phyloP scores from a whole-genome alignment of 2,888 invertebrate species.

The Morinoia aosen region DNA sequence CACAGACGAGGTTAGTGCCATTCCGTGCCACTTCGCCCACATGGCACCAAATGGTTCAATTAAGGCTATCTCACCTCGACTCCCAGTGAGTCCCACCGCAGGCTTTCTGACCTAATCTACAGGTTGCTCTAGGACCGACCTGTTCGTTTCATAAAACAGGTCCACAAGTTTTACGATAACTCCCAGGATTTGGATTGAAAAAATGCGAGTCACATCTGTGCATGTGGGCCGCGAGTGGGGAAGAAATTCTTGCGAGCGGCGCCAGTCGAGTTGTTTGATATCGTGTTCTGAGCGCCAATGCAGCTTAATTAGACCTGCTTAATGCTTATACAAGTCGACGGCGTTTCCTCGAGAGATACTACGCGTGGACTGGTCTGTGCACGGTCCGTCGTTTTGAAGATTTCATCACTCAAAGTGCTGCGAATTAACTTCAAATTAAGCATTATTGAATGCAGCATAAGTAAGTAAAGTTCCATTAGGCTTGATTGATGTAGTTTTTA shows the following conservation, averaged over 20 bases:
- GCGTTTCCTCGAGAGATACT: background rate
- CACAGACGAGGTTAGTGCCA: conserved; percentile 48
- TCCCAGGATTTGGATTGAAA: background rate
- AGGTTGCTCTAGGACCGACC: background rate
- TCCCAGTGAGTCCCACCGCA: background rate
- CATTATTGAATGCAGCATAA: background rate
- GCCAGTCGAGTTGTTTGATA: background rate
- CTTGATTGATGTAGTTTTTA: background rate
- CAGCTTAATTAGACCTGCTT: conserved; percentile 6
- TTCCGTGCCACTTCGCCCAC: background rate
- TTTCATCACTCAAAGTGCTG: background rate
- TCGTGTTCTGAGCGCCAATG: background rate
- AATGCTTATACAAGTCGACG: background rate
- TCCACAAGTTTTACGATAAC: background rate
- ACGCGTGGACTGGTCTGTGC: background rate
- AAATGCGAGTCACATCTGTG: conserved; percentile 27
- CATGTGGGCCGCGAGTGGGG: background rate
- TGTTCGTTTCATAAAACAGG: background rate
- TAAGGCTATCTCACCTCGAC: background rate
- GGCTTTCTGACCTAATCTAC: conserved; percentile 9
- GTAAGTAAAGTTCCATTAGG: background rate
- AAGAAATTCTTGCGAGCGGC: background rate
- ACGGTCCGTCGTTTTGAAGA: background rate
- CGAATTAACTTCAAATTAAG: background rate
- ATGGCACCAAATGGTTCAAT: conserved; percentile 48